Percentiles rank a stretch among this genome's conserved stretches.
Evolutionary conservation across 2,888 invertebrate species (phyloP).

Genomic region (Drosophila monieri): DNA sequence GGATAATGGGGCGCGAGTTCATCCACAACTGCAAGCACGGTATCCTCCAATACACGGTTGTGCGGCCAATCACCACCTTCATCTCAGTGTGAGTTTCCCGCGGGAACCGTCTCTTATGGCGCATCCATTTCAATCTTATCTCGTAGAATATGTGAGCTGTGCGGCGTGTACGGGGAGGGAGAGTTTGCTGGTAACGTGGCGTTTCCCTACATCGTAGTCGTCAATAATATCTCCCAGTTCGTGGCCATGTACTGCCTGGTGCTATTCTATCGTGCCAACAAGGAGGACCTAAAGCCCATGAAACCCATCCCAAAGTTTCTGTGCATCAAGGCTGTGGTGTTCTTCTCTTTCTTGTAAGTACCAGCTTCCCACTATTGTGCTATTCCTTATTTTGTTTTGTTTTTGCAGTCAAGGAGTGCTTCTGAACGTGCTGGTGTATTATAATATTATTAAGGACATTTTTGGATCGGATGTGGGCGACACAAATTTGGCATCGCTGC

Average conservation of each 20-base stretch:
- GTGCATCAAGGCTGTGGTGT: constrained; percentile 98
- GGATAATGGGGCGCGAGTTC: constrained; percentile 97
- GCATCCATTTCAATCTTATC: no score
- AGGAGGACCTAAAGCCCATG: constrained; percentile 93
- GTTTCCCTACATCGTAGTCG: constrained; percentile 94
- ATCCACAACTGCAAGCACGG: constrained; percentile 98
- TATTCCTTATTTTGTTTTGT: not conserved
- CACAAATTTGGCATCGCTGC: constrained; percentile 90
- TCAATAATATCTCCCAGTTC: constrained; percentile 97
- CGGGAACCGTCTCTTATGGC: not conserved
- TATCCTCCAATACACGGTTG: constrained; percentile 96
- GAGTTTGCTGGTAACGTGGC: constrained; percentile 93
- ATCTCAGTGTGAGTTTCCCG: constrained; percentile 91
- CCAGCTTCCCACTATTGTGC: rapidly evolving
- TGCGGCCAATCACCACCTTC: constrained; percentile 94
- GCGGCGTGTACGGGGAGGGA: constrained; percentile 95
- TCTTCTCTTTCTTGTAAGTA: constrained; percentile 99
- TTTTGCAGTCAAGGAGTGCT: constrained; percentile 93
- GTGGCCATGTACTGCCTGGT: constrained; percentile 98
- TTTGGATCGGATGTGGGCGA: constrained; percentile 89
- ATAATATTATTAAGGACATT: constrained; percentile 90
- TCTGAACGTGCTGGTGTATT: constrained; percentile 93
- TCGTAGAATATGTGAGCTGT: constrained; percentile 91
- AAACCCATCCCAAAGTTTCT: constrained; percentile 97
- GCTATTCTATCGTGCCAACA: constrained; percentile 95